Evolutionary conservation across 2,113 vertebrate species (phyloP).

Genomic region (Pogonocichla stellata): DNA sequence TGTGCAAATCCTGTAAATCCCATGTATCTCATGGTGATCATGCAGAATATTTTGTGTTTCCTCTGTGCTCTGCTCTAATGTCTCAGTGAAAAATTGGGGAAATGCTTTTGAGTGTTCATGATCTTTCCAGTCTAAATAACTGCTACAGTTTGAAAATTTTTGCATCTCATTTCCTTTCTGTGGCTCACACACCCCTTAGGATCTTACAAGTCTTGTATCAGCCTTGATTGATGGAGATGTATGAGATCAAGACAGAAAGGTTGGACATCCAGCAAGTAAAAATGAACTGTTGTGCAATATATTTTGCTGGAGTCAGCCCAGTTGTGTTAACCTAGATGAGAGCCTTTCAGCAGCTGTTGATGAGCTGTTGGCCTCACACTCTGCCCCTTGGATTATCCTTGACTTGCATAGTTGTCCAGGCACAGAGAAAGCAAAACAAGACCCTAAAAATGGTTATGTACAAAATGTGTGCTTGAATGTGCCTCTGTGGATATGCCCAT

Average conservation of each 20-base stretch:
- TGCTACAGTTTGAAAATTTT: not conserved
- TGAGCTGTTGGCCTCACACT: not conserved
- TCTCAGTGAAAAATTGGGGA: not conserved
- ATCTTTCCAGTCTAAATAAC: not conserved
- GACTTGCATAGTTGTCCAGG: not conserved
- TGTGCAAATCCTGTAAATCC: not conserved
- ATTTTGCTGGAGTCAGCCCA: not conserved
- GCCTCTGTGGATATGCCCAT: not conserved
- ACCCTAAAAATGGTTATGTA: not conserved
- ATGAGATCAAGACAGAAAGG: not conserved
- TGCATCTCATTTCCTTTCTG: not conserved
- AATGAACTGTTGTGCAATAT: not conserved
- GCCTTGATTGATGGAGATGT: not conserved
- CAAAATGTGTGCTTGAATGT: not conserved
- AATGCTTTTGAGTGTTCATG: not conserved
- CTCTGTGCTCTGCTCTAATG: not conserved
- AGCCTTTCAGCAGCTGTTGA: not conserved
- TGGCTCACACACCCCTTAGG: not conserved
- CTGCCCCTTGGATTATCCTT: not conserved
- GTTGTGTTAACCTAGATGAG: not conserved
- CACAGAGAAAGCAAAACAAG: not conserved
- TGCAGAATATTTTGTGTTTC: not conserved
- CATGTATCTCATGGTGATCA: not conserved
- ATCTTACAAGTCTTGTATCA: not conserved
- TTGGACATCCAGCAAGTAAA: not conserved